Conservation (phyloP, 2,113 vertebrate genomes). For the Xenopus laevis region DNA sequence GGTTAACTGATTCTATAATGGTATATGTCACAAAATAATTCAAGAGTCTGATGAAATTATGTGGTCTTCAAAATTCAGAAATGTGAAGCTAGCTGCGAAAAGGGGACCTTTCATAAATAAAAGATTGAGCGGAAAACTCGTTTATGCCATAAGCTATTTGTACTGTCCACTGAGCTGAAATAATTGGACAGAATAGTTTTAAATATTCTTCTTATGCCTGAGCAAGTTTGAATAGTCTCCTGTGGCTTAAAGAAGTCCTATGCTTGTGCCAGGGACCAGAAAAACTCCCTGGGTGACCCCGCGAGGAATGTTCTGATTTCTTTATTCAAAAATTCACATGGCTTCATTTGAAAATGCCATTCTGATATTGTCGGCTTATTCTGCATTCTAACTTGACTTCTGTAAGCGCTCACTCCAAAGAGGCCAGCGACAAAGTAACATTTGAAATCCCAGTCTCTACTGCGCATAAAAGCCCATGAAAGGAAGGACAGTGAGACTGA, state of each 20-base stretch:
- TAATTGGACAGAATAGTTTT: slow-evolving; percentile 51
- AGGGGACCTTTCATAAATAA: slow-evolving; percentile 47
- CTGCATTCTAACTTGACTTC: slow-evolving; percentile 49
- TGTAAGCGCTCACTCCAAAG: slow-evolving; percentile 43
- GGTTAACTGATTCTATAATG: slow-evolving; percentile 1
- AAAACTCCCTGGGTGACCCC: slow-evolving; percentile 46
- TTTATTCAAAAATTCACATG: slow-evolving; percentile 41
- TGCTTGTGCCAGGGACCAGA: slow-evolving; percentile 48
- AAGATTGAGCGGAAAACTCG: slow-evolving; percentile 51
- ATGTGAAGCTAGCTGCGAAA: slow-evolving; percentile 48
- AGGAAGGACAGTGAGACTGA: slow-evolving; percentile 48
- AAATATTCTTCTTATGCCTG: slow-evolving; percentile 55
- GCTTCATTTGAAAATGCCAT: slow-evolving; percentile 47
- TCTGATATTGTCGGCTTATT: slow-evolving; percentile 50
- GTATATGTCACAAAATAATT: slow-evolving; percentile 48
- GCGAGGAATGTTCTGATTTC: slow-evolving; percentile 41
- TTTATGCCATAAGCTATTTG: slow-evolving; percentile 52
- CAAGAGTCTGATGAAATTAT: slow-evolving; percentile 51
- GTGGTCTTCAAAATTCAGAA: slow-evolving; percentile 12
- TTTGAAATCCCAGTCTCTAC: slow-evolving; percentile 1
- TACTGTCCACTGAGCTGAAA: slow-evolving; percentile 57
- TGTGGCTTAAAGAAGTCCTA: slow-evolving; percentile 49
- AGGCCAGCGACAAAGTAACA: slow-evolving; percentile 45
- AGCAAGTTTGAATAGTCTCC: slow-evolving; percentile 49
- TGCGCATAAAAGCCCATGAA: slow-evolving; percentile 51